A percentile compares a stretch with the other conserved stretches of the same genome.
These are phyloP conservation scores for Lathronympha strigana DNA, from an alignment of 2,888 invertebrate species.

Conservation along the genomic window DNA sequence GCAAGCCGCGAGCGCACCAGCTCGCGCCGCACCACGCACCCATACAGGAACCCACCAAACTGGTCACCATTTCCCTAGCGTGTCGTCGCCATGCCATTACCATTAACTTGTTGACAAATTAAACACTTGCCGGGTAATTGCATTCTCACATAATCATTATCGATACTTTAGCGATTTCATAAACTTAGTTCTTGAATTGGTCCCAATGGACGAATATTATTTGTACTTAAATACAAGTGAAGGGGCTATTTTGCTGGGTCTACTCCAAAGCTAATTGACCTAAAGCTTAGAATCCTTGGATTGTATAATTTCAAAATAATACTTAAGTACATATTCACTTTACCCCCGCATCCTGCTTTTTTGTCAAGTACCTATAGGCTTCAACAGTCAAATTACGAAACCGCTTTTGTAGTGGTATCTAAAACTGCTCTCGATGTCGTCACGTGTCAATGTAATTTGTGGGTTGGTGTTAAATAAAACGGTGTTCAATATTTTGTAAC, in stretches of 20 bases:
- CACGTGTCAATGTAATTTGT: constrained; percentile 79
- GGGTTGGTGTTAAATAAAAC: constrained; percentile 82
- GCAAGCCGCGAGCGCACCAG: constrained; percentile 58
- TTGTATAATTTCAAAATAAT: not conserved
- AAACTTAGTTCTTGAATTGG: not conserved
- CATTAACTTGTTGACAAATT: constrained; percentile 79
- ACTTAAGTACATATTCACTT: not conserved
- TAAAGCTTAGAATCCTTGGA: too few relatives aligned
- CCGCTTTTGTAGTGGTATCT: constrained; percentile 58
- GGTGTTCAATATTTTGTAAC: constrained; percentile 84
- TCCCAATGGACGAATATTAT: not conserved
- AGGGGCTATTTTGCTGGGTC: too few relatives aligned
- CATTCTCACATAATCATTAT: constrained; percentile 36
- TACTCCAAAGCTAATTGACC: too few relatives aligned
- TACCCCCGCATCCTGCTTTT: not conserved
- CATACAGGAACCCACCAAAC: constrained; percentile 64
- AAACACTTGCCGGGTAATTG: constrained; percentile 58
- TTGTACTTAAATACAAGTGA: not conserved
- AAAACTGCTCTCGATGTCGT: constrained; percentile 64
- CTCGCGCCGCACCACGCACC: constrained; percentile 41
- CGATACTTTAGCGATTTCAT: constrained; percentile 23
- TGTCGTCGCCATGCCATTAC: constrained; percentile 77
- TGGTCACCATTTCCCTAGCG: constrained; percentile 72
- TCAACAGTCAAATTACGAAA: constrained; percentile 51
- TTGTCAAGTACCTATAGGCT: not conserved